phyloP scores from a whole-genome alignment of 64 coral and sea anemone genomes.

The Pocillopora damicornis region DNA sequence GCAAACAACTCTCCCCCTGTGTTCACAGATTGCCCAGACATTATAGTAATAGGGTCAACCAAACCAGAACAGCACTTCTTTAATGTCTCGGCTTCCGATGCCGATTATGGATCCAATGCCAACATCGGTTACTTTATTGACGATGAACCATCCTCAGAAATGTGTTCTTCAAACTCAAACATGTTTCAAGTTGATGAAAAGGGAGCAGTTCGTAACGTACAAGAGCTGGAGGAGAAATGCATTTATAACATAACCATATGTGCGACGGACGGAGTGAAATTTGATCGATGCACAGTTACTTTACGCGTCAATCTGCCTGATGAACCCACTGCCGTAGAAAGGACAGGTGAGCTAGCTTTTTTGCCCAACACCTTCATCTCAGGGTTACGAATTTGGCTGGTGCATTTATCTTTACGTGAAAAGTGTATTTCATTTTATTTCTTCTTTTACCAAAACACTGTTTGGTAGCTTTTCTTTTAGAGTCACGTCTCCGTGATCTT shows the following conservation, averaged over 20 bases:
- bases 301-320: background rate
- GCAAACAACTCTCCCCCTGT: conserved; percentile 4
- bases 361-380: no score
- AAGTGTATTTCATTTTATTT: no score
- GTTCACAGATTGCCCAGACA: background rate
- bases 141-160: background rate
- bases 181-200: background rate
- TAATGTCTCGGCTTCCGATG: conserved; percentile 8
- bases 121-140: conserved; percentile 14
- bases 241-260: background rate
- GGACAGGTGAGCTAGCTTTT: background rate
- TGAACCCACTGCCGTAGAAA: background rate
- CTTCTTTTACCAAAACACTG: no score
- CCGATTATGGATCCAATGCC: conserved; percentile 25
- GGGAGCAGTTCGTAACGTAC: background rate
- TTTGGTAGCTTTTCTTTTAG: no score
- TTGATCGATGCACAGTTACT: background rate
- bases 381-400: no score
- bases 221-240: background rate
- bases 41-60: background rate
- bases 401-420: no score
- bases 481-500: no score
- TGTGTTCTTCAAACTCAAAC: background rate
- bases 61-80: background rate
- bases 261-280: conserved; percentile 18